phyloP scores from a whole-genome alignment of 2,113 vertebrate species.

The Callopanchax toddi region DNA sequence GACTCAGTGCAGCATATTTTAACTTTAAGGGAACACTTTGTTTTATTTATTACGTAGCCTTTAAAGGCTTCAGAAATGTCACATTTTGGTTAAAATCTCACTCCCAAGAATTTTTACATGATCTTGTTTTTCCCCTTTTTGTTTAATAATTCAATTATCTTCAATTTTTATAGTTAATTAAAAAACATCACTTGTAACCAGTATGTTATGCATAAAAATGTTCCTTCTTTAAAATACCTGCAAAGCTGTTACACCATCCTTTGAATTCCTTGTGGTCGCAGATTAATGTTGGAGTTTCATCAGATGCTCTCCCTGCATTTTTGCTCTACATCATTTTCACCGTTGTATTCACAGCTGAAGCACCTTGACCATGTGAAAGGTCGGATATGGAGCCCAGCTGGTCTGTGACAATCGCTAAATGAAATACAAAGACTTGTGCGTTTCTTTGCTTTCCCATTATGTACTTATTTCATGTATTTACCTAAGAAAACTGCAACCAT shows the following conservation, averaged over 20 bases:
- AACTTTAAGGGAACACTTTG: neutral
- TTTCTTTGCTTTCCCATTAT: conserved; percentile 25
- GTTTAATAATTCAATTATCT: no score
- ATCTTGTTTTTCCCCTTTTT: neutral
- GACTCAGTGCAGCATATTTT: neutral
- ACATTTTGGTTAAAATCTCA: neutral
- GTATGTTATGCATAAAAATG: neutral
- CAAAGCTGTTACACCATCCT: conserved; percentile 1
- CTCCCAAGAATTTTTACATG: neutral
- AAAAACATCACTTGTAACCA: neutral
- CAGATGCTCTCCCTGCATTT: no score
- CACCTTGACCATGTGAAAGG: neutral
- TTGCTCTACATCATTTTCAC: no score
- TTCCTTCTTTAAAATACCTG: conserved; percentile 1
- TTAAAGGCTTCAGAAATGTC: neutral
- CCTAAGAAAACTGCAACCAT: neutral
- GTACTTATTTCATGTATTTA: conserved; percentile 34
- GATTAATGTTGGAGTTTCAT: neutral
- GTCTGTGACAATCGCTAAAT: conserved; percentile 58
- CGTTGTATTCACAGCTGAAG: no score
- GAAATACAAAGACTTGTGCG: conserved; percentile 15
- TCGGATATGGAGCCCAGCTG: conserved; percentile 2
- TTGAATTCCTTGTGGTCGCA: rapidly evolving
- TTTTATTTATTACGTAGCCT: neutral
- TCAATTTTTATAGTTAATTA: neutral